Evolutionary conservation across 2,113 vertebrate species (phyloP).

Genomic region (Silurus asotus): DNA sequence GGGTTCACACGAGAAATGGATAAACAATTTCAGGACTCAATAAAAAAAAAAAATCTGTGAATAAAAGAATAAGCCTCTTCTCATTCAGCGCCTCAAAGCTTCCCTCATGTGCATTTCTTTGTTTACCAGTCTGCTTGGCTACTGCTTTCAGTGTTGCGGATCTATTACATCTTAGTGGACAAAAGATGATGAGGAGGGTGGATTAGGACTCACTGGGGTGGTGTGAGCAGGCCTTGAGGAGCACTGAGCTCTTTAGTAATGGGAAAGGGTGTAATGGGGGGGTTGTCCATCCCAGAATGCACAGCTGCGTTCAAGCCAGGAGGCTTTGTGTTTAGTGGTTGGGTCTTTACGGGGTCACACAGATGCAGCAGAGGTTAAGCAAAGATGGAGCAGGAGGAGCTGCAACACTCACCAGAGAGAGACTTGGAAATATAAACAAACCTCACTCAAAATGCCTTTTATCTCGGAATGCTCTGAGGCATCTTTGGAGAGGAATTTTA

Average conservation of each 20-base stretch:
- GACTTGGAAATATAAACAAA: slow-evolving; percentile 20
- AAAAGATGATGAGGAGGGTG: slow-evolving; percentile 64
- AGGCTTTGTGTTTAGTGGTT: slow-evolving; percentile 61
- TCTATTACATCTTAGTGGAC: slow-evolving; percentile 59
- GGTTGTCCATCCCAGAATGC: slow-evolving; percentile 71
- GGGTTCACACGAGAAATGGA: slow-evolving; percentile 65
- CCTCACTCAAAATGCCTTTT: slow-evolving; percentile 12
- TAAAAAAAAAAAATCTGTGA: slow-evolving; percentile 47
- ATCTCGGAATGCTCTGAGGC: not conserved
- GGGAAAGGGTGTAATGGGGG: slow-evolving; percentile 14
- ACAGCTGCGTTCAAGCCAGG: slow-evolving; percentile 63
- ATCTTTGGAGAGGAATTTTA: not conserved
- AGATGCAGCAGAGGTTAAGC: slow-evolving; percentile 67
- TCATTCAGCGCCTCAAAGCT: slow-evolving; percentile 52
- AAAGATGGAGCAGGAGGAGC: slow-evolving; percentile 49
- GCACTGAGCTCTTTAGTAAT: slow-evolving; percentile 73
- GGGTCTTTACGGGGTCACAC: slow-evolving; percentile 69
- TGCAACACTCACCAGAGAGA: slow-evolving; percentile 30
- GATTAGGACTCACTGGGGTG: slow-evolving; percentile 65
- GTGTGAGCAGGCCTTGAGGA: slow-evolving; percentile 58
- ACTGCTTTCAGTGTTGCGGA: slow-evolving; percentile 54
- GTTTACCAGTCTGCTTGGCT: slow-evolving; percentile 51
- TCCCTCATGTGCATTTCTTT: slow-evolving; percentile 41
- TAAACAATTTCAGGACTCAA: slow-evolving; percentile 64
- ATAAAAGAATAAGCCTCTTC: slow-evolving; percentile 47